Evolutionary conservation across 1,140 invertebrate genomes (phyloP), one percentile per base, ranked within the genome.

Genomic region (Aphis craccivora): DNA sequence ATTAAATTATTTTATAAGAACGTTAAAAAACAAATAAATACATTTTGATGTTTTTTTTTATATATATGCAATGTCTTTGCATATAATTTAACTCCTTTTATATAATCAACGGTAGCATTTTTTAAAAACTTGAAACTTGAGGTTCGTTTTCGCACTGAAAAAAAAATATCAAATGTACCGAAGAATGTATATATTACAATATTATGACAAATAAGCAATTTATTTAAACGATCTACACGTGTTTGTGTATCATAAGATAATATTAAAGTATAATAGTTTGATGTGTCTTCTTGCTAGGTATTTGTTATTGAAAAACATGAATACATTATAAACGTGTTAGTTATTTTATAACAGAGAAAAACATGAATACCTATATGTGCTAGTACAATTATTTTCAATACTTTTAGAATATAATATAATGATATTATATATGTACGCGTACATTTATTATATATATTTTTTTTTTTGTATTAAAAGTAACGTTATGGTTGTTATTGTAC

Each of bases 211-310:
- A 76, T 76, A n/a, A 76, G 60, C 60, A n/a, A 35, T 76, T 76
- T 76, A 76, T 76, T 76, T 76, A n/a, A 76, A 76, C 30, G 60
- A 76, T 76, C 30, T 76, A n/a, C 60, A 76, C n/a, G 60, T 76
- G 60, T 76, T 76, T 76, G n/a, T 76, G 0, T 76, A n/a, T 76
- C n/a, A 76, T 76, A 35, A 76, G n/a, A 76, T 76, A 76, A n/a
- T 67, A 76, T 76, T 76, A 76, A 76, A n/a, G 60, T 76, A 76
- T 76, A 76, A 76, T 76, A 76, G n/a, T 76, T 76, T 76, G 60
- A 76, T n/a, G 60, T 76, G 60, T 76, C 30, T 67, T 67, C 30
- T n/a, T 76, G 37, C 14, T n/a, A 40, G 37, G 37, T n/a, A 76
- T 76, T 35, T 76, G 60, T 76, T 76, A 76, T 76, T 76, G 30